phyloP scores from a whole-genome alignment of 2,888 invertebrate species.

The Thelaira solivaga region DNA sequence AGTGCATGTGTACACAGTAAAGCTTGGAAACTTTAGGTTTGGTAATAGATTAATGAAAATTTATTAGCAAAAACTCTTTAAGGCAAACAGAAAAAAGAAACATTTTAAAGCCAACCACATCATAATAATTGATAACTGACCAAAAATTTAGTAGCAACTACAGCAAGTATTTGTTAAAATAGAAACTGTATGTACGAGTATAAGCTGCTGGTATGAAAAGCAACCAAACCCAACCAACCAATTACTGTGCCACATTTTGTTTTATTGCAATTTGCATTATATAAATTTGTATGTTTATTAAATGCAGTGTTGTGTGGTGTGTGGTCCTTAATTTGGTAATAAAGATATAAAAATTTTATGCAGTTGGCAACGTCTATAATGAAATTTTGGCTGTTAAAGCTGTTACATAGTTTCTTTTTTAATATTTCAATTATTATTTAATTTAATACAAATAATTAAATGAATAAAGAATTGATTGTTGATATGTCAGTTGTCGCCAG shows the following conservation, averaged over 20 bases:
- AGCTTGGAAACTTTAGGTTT: constrained; percentile 22
- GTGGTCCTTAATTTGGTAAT: constrained; percentile 4
- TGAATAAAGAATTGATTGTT: too few relatives aligned
- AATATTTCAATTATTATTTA: not conserved
- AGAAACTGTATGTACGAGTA: too few relatives aligned
- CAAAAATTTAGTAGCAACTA: constrained; percentile 23
- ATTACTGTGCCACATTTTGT: constrained; percentile 15
- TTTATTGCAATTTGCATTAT: constrained; percentile 17
- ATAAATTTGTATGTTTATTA: not conserved
- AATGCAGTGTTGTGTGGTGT: constrained; percentile 6
- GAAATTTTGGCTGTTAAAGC: not conserved
- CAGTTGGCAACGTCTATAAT: constrained; percentile 1
- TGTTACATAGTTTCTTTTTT: not conserved
- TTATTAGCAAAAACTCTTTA: constrained; percentile 37
- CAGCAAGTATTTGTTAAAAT: too few relatives aligned
- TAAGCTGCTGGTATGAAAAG: not conserved
- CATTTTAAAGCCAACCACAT: not conserved
- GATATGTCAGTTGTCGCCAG: too few relatives aligned
- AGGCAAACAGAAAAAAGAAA: constrained; percentile 38
- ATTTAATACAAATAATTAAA: not conserved
- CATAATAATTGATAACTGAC: constrained; percentile 53
- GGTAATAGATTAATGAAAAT: constrained; percentile 57
- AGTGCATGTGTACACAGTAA: not conserved
- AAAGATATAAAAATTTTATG: not conserved
- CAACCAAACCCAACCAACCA: not conserved